Conservation (phyloP, 2,888 invertebrate species). For the Lasioglossum villosulum region DNA sequence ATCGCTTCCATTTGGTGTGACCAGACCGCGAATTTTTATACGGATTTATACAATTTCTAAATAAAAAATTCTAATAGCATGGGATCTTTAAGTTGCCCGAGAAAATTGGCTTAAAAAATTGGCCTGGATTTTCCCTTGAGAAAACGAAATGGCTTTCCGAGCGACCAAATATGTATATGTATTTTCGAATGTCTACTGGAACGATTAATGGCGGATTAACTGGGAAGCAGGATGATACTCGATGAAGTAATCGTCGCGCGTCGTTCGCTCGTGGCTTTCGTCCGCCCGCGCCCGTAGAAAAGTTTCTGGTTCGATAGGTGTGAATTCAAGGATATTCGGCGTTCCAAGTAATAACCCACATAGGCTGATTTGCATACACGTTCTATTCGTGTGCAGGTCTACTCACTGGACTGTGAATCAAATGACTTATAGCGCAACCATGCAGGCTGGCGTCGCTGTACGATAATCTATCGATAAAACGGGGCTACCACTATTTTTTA, state of each 20-base stretch:
- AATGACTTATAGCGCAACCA: conserved; percentile 47
- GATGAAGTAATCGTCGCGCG: conserved; percentile 24
- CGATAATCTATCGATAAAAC: conserved; percentile 42
- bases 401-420: conserved; percentile 56
- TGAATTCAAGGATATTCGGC: conserved; percentile 54
- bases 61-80: too few relatives aligned
- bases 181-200: background rate
- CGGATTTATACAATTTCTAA: too few relatives aligned
- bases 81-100: too few relatives aligned
- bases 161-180: too few relatives aligned
- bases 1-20: too few relatives aligned
- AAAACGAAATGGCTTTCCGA: too few relatives aligned
- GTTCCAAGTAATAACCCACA: conserved; percentile 50
- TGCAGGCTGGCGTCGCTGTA: conserved; percentile 42
- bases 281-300: background rate
- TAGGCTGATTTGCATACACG: conserved; percentile 49
- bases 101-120: too few relatives aligned
- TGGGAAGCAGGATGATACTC: background rate
- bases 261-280: background rate
- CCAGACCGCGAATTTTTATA: too few relatives aligned
- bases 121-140: too few relatives aligned
- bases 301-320: conserved; percentile 30
- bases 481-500: conserved; percentile 11
- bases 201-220: background rate
- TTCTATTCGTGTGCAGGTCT: conserved; percentile 34